Evolutionary conservation across 2,888 invertebrate genomes (phyloP).

Genomic region (Pseudococcus viburni): DNA sequence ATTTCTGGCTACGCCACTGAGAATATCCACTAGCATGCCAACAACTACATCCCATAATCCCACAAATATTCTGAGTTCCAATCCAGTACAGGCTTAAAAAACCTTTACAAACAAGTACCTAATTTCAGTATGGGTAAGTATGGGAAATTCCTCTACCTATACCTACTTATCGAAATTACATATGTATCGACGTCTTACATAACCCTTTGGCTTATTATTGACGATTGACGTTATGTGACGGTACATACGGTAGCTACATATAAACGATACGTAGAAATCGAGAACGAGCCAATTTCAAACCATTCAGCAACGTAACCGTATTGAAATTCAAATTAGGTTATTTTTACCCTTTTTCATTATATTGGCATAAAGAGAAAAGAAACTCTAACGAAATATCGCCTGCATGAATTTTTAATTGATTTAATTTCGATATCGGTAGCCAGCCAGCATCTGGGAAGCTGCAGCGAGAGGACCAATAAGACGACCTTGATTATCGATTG

Average conservation of each 20-base stretch:
- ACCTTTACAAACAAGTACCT: too few relatives aligned
- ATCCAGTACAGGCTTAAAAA: too few relatives aligned
- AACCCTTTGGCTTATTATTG: not conserved
- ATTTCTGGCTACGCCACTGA: too few relatives aligned
- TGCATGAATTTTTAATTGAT: not conserved
- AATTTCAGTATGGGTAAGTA: too few relatives aligned
- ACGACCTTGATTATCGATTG: slow-evolving; percentile 5
- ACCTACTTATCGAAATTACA: not conserved
- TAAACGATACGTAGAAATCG: not conserved
- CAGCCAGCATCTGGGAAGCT: not conserved
- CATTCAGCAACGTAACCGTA: not conserved
- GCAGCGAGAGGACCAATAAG: not conserved
- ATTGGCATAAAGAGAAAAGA: not conserved
- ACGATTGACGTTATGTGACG: not conserved
- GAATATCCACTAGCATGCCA: too few relatives aligned
- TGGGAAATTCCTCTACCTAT: not conserved
- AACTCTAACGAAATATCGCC: not conserved
- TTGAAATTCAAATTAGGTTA: slow-evolving; percentile 11
- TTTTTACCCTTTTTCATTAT: not conserved
- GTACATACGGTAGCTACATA: not conserved
- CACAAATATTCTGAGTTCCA: too few relatives aligned
- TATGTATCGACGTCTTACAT: not conserved
- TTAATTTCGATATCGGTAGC: not conserved
- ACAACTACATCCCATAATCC: too few relatives aligned
- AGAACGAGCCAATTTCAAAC: not conserved